Evolutionary conservation across 2,888 invertebrate genomes (phyloP).

Genomic region (Folsomia manolachei): DNA sequence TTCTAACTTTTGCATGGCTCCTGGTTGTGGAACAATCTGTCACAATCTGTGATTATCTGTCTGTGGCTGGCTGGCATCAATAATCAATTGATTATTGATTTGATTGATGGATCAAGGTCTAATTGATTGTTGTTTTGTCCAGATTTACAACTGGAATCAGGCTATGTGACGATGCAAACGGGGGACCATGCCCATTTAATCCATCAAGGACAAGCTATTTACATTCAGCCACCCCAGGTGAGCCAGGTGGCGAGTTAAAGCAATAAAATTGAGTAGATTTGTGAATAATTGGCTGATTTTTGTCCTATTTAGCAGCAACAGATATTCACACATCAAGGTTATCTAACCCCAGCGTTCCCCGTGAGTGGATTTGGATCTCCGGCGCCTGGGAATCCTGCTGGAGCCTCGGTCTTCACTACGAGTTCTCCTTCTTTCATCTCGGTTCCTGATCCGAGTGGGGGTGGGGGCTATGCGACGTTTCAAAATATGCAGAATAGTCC

Average conservation of each 20-base stretch:
- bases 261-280: neutral
- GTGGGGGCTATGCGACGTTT: constrained; percentile 34
- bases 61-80: too few species aligned
- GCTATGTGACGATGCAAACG: constrained; percentile 52
- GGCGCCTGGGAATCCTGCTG: constrained; percentile 29
- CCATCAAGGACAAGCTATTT: constrained; percentile 45
- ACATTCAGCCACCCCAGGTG: constrained; percentile 42
- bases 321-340: constrained; percentile 44
- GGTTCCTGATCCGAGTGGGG: constrained; percentile 32
- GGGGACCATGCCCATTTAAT: constrained; percentile 50
- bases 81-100: too few species aligned
- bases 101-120: too few species aligned
- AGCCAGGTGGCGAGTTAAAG: too few species aligned
- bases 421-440: constrained; percentile 31
- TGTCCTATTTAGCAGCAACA: constrained; percentile 39
- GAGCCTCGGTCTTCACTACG: constrained; percentile 31
- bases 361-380: constrained; percentile 38
- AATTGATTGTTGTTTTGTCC: too few species aligned
- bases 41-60: too few species aligned
- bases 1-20: too few species aligned
- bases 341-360: constrained; percentile 42
- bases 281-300: neutral
- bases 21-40: too few species aligned
- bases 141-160: constrained; percentile 52
- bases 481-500: constrained; percentile 32